Percentiles rank a stretch among this genome's conserved stretches.
These are phyloP conservation scores for Mizuhopecten yessoensis DNA, from an alignment of 1,140 invertebrate species.

Conservation along the genomic window DNA sequence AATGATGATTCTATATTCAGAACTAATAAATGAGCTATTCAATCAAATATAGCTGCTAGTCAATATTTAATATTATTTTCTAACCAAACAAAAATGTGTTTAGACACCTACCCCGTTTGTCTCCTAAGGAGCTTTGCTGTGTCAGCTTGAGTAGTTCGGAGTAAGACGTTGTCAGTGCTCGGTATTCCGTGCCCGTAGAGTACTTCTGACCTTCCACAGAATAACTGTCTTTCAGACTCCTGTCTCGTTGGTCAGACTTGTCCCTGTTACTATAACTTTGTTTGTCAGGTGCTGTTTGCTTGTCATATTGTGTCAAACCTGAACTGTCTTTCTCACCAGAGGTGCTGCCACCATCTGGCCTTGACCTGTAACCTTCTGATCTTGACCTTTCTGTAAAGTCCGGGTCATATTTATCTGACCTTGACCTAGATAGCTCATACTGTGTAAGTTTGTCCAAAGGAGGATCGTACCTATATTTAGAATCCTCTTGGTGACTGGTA, in stretches of 20 bases:
- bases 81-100: too few relatives aligned
- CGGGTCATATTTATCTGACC: constrained; percentile 46
- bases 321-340: constrained; percentile 54
- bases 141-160: constrained; percentile 44
- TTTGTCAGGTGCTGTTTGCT: constrained; percentile 41
- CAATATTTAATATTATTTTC: too few relatives aligned
- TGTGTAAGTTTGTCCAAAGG: constrained; percentile 42
- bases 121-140: not conserved
- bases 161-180: constrained; percentile 46
- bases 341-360: constrained; percentile 68
- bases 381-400: constrained; percentile 42
- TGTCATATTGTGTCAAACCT: constrained; percentile 37
- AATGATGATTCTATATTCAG: too few relatives aligned
- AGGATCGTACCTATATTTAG: constrained; percentile 50
- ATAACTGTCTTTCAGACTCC: not conserved
- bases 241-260: not conserved
- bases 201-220: constrained; percentile 36
- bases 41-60: too few relatives aligned
- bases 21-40: too few relatives aligned
- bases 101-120: not conserved
- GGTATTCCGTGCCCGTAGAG: constrained; percentile 49
- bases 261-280: not conserved
- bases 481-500: constrained; percentile 2
- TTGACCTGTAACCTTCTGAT: constrained; percentile 62
- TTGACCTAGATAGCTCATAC: constrained; percentile 44